A percentile compares a stretch with the other conserved stretches of the same genome.
phyloP scores from a whole-genome alignment of 2,888 invertebrate species.

The Steinernema hermaphroditum region DNA sequence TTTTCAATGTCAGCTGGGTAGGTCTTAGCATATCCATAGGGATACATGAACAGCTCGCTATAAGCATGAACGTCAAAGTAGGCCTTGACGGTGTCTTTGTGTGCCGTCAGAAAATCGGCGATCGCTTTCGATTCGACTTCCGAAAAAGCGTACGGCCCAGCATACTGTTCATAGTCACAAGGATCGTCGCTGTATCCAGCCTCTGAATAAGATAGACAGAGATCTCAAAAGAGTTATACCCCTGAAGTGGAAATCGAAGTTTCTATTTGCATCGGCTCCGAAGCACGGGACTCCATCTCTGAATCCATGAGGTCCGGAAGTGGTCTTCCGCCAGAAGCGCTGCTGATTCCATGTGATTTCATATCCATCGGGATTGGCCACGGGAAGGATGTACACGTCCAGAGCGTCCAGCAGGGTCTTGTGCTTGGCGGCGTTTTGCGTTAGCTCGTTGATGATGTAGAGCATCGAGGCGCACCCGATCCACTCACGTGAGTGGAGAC shows the following conservation, averaged over 20 bases:
- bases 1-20: not conserved
- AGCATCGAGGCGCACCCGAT: conserved; percentile 34
- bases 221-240: not conserved
- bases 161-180: conserved; percentile 39
- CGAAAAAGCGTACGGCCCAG: conserved; percentile 38
- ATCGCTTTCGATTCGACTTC: conserved; percentile 35
- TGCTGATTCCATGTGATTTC: conserved; percentile 29
- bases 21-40: conserved; percentile 32
- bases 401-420: conserved; percentile 16
- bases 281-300: not conserved
- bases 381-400: conserved; percentile 35
- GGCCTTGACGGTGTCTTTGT: conserved; percentile 12
- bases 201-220: not conserved
- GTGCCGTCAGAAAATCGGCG: conserved; percentile 31
- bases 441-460: conserved; percentile 38
- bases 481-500: conserved; percentile 38
- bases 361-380: conserved; percentile 40
- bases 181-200: conserved; percentile 37
- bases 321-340: conserved; percentile 42
- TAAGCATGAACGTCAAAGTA: conserved; percentile 37
- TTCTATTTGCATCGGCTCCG: not conserved
- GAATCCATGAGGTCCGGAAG: conserved; percentile 10
- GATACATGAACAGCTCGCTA: conserved; percentile 37
- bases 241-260: conserved; percentile 18
- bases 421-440: conserved; percentile 32